A percentile compares a stretch with the other conserved stretches of the same genome.
These are phyloP conservation scores for Orycteropus afer DNA, from an alignment of 2,113 vertebrate genomes.

Conservation along the genomic window DNA sequence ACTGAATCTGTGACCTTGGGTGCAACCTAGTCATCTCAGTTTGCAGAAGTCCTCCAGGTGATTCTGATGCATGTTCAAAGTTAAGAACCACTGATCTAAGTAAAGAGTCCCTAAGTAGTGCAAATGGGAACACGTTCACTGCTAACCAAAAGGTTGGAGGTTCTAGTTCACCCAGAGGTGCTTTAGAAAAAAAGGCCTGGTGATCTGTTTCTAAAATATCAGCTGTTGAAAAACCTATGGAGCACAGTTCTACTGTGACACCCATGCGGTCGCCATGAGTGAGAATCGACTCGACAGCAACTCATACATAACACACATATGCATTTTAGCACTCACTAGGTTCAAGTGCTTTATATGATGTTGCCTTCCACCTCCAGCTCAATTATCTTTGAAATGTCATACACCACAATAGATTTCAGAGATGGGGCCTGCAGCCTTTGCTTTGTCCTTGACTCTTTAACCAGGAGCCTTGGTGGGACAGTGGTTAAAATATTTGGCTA, in stretches of 20 bases:
- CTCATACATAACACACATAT: no score
- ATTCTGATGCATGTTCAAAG: background rate
- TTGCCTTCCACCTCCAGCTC: background rate
- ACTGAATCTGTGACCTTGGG: background rate
- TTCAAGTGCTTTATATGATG: background rate
- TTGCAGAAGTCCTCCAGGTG: background rate
- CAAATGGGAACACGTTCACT: background rate
- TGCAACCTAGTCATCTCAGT: background rate
- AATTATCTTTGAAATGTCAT: background rate
- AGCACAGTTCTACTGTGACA: no score
- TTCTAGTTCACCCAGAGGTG: background rate
- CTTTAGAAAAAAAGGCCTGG: background rate
- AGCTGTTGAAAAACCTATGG: background rate
- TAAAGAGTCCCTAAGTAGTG: background rate
- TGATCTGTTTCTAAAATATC: background rate
- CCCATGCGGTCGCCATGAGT: no score
- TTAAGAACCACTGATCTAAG: background rate
- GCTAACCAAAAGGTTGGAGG: background rate
- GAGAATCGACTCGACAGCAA: no score
- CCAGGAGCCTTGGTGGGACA: no score
- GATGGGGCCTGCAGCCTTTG: background rate
- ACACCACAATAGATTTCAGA: background rate
- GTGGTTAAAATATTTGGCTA: no score
- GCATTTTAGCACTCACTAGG: background rate
- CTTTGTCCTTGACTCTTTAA: background rate